Base-by-base conservation (phyloP, 2,888 invertebrate species). In the Leucophenga maculata region DNA sequence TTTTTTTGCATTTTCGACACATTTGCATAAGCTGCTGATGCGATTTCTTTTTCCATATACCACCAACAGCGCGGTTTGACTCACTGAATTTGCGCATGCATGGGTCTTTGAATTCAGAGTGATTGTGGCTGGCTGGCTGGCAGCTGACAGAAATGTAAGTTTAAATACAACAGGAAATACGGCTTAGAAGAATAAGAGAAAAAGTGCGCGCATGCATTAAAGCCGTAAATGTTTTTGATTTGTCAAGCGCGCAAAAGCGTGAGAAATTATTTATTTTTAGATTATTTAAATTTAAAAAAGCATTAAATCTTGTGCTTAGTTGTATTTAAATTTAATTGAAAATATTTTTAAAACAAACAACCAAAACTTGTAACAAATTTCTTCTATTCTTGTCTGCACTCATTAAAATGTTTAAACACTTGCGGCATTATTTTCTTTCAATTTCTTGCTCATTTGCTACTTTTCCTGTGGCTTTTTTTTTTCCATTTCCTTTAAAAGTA, bases 201-300 rank as follows among this genome's bases (percentile, higher is more conserved):
- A 82, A 80, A 80, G 83, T 78, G 82, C 83, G 80, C 79, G 80
- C 80, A 80, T 80, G 84, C 80, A 80, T 80, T 80, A 83, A 80
- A 80, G 80, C 84, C 75, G 72, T 74, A 80, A 83, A 83, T 83
- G 82, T 81, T 80, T 80, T 80, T 80, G 80, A 80, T 77, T 80
- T 80, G 71, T 78, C 79, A 80, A 78, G 80, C 80, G 80, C 80
- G 80, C 75, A 78, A 83, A 82, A 83, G 74, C 83, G 79, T 73
- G 16, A 26, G 26, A 64, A 64, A 64, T 64, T 60, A 60, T 60
- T 48, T 64, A 46, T n/a, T n/a, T n/a, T n/a, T n/a, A n/a, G n/a
- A n/a, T n/a, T n/a, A n/a, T n/a, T n/a, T 64, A 64, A 26, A 57
- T 14, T 20, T 48, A 3, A 64, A 64, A 22, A 64, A 1, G 32